Base-by-base conservation (phyloP, 2,113 vertebrate species). In the Dinomys branickii region DNA sequence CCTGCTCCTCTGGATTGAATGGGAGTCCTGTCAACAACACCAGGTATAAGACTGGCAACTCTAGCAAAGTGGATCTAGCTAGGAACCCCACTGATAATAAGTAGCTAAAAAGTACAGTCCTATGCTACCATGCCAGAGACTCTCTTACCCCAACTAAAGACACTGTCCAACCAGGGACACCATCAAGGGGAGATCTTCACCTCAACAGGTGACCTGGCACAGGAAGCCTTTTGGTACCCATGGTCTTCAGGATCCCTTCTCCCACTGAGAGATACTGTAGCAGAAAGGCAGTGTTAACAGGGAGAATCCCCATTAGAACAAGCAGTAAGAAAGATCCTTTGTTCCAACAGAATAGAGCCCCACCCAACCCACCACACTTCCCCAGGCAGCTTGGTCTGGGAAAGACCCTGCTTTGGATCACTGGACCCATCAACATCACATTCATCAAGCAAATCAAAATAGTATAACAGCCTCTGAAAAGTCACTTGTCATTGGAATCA, bases 371-470 rank as follows among this genome's bases (percentile, higher is more conserved):
- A 50, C 5, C 30, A 38, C 24, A 33, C 47, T 16, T 13, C 35
- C 35, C 71, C 41, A 85, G 50, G 85, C 8, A 77, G 22, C 44
- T 30, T 16, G 35, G 47, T 14, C 61, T 65, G 44, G 11, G 69
- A 20, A 94, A 88, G 20, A 88, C 67, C 41, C 61, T 80, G 58
- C 41, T 81, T 91, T 35, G 33, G 38, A 44, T 41, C 30, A 33
- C 8, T 63, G 59, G 50, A 73, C 35, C 24, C 38, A 2, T 38
- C 11, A 63, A 47, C 30, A 87, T 41, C 33, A 58, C 50, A 71
- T 88, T 85, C 85, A 91, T 83, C 33, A 78, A 54, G 24, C 17
- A 35, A 38, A 91, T 28, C 71, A 54, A 90, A 97, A 78, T 82
- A 88, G 58, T 30, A 67, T 35, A 44, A 88, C n/a, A 65, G 38